Evolutionary conservation across 1,140 invertebrate species (phyloP), one percentile per base, ranked within the genome.

Genomic region (Ruditapes philippinarum): DNA sequence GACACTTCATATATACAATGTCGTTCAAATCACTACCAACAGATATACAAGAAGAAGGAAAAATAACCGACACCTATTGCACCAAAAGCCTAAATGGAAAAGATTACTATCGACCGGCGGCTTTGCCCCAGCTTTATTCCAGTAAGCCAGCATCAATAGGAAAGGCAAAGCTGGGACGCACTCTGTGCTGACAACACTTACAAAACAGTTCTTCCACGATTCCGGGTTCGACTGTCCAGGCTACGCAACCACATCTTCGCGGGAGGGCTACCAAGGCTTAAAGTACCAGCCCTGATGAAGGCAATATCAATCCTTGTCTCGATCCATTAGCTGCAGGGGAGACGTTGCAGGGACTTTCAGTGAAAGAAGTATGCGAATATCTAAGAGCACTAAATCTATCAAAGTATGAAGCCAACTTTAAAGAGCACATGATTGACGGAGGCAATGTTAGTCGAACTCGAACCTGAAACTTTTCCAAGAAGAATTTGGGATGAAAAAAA

Each of bases 301-400:
- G n/a, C 25, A 28, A 28, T 28, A 25, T n/a, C 51, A 54, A 11
- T 11, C 57, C 1, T 28, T 73, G 25, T 36, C 54, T 2, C 25
- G 19, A 25, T 36, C 31, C n/a, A 19, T 87, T 17, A 60, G 25
- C 25, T n/a, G 57, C 14, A 28, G 9, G 28, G 25, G 28, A 7
- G 57, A 62, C 57, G 57, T 62, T 28, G 57, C 57, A 5, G n/a
- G n/a, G 28, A 79, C 76, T 80, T 31, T 80, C 78, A 12, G 51
- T 80, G n/a, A 40, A 80, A 36, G 33, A 60, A 14, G 51, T 80
- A 1, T 80, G 25, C 25, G 51, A 9, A n/a, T 54, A 62, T 57
- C 31, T 80, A 14, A 80, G 62, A 80, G 49, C 11, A 54, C 28
- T 80, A 42, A 57, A 42, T 11, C 54, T 80, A 4, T 49, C 28